phyloP scores from a whole-genome alignment of 2,797 vertebrate genomes.

The Oreortyx pictus region DNA sequence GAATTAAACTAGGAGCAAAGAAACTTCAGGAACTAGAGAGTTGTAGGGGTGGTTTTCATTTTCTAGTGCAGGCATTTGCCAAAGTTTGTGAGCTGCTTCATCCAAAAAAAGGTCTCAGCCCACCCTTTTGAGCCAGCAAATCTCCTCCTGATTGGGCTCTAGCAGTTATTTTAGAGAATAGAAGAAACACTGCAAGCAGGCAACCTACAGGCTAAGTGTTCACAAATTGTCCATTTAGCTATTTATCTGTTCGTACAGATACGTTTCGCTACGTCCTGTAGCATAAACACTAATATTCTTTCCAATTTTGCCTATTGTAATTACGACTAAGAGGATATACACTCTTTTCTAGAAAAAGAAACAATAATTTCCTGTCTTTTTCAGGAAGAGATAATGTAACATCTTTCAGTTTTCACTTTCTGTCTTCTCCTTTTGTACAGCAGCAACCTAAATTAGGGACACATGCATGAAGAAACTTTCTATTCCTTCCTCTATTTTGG shows the following conservation, averaged over 20 bases:
- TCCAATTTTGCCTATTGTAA: not conserved
- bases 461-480: not conserved
- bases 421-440: not conserved
- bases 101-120: not conserved
- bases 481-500: not conserved
- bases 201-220: not conserved
- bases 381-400: not conserved
- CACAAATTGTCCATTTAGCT: not conserved
- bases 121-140: not conserved
- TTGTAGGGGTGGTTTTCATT: conserved; percentile 30
- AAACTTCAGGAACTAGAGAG: not conserved
- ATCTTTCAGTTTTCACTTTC: not conserved
- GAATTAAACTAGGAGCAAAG: not conserved
- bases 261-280: not conserved
- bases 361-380: not conserved
- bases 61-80: not conserved
- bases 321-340: not conserved
- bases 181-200: not conserved
- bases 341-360: not conserved
- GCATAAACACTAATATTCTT: not conserved
- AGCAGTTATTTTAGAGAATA: not conserved
- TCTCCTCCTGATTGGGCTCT: not conserved
- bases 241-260: not conserved
- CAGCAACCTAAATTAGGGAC: not conserved
- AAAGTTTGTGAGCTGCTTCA: not conserved